These are phyloP conservation scores for Theristus sp. DNA, from an alignment of 2,888 invertebrate genomes.

Conservation along the genomic window DNA sequence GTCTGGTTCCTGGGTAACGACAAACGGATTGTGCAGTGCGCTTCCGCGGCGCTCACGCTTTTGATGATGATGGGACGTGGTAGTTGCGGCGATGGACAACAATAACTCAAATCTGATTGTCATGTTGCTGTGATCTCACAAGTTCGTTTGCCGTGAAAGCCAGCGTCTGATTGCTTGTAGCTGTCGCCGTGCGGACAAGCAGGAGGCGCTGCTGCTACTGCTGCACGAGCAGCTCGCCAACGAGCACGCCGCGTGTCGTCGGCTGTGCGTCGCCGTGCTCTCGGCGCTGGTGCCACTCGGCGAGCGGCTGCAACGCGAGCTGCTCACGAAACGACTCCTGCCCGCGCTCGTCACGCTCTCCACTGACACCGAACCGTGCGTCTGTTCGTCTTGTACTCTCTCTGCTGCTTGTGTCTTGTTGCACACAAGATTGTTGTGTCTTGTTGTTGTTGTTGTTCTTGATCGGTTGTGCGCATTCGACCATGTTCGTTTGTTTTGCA, in stretches of 20 bases:
- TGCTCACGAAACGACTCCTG: conserved; percentile 42
- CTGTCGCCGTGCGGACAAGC: conserved; percentile 14
- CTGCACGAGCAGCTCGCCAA: conserved; percentile 51
- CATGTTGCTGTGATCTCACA: not conserved
- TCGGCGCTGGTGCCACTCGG: not conserved
- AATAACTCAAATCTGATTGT: too few species aligned
- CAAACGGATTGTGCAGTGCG: too few species aligned
- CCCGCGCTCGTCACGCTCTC: conserved; percentile 52
- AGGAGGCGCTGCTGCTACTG: conserved; percentile 45
- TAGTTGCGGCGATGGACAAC: too few species aligned
- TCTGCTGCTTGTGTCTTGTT: too few species aligned
- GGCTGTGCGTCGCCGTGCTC: conserved; percentile 28
- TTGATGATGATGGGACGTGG: too few species aligned
- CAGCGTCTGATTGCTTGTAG: too few species aligned
- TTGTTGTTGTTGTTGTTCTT: too few species aligned
- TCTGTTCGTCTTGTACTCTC: too few species aligned
- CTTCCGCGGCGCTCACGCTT: too few species aligned
- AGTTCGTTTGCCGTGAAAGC: not conserved
- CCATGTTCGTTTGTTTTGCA: not conserved
- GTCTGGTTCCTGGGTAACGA: too few species aligned
- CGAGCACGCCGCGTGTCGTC: conserved; percentile 42
- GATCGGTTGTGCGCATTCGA: not conserved
- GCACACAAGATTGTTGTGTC: too few species aligned
- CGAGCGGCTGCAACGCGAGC: too few species aligned
- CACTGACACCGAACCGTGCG: conserved; percentile 48